Base-by-base conservation (phyloP, 2,888 invertebrate species). In the Iselma pallidipennis region DNA sequence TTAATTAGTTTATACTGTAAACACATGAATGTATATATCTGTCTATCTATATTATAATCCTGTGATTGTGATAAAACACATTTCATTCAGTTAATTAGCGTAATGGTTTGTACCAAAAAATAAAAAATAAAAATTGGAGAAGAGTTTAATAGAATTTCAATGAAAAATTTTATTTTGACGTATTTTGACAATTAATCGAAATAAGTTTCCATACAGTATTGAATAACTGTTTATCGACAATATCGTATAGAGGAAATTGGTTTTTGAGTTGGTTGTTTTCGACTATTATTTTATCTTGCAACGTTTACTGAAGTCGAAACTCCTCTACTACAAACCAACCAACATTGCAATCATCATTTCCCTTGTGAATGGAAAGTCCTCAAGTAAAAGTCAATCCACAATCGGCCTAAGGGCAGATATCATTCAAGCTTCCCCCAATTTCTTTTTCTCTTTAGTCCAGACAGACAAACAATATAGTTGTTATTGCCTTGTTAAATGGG, bases 301-400 rank as follows among this genome's bases (percentile, higher is more conserved):
- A 59, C 61, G 55, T 64, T 60, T 61, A 64, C 59, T 55, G 62
- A 58, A 63, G 50, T 49, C 59, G 33, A 63, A 56, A 59, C 57
- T 52, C 61, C 57, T 57, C 45, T 12, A 45, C 23, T 21, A 12
- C 45, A 2, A 33, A 33, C 33, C 4, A 45, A 45, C 45, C 45
- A 45, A 4, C 61, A 57, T 49, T 65, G 65, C 61, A 65, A 62
- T 65, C 61, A 65, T 61, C 65, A 65, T 65, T 60, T 65, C 61
- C 61, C 61, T 55, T 55, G 65, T 60, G 61, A 65, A 65, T 62
- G 59, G 59, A 58, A 57, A 65, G 65, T 62, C 61, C 59, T 65
- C 65, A 51, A 59, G 56, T 59, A 65, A 65, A 61, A 65, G 61
- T 65, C 65, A 60, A 65, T 65, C 60, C 59, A 55, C 65, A 59